Evolutionary conservation across 2,113 vertebrate species (phyloP).

Genomic region (Triplophysa tibetana): DNA sequence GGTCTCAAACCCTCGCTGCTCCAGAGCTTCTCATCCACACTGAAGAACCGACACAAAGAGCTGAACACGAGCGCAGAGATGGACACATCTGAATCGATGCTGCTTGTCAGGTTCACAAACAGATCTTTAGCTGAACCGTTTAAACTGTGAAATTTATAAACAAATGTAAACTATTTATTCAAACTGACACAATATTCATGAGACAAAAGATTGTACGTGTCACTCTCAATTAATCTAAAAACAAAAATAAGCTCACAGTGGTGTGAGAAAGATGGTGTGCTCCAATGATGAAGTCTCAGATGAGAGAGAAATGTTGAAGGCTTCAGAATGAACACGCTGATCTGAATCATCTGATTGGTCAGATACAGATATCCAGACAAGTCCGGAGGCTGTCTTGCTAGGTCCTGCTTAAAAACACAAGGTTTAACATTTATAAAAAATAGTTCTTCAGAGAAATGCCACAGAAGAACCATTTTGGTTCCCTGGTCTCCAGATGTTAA

Average conservation of each 20-base stretch:
- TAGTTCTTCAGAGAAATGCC: too few relatives aligned
- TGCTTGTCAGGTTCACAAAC: slow-evolving; percentile 66
- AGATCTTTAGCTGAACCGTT: slow-evolving; percentile 59
- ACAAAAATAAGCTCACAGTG: slow-evolving; percentile 66
- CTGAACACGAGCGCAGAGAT: slow-evolving; percentile 72
- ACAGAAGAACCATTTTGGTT: too few relatives aligned
- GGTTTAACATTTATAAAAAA: neutral
- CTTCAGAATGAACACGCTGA: slow-evolving; percentile 51
- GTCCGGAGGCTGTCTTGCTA: slow-evolving; percentile 52
- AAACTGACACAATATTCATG: neutral
- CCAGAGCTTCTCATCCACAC: slow-evolving; percentile 66
- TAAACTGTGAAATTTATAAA: slow-evolving; percentile 54
- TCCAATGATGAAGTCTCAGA: slow-evolving; percentile 49
- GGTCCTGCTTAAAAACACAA: slow-evolving; percentile 51
- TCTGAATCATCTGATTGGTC: slow-evolving; percentile 49
- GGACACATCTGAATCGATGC: slow-evolving; percentile 49
- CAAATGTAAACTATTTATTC: neutral
- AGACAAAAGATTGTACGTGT: neutral
- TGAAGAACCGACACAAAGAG: slow-evolving; percentile 77
- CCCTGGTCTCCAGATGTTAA: too few relatives aligned
- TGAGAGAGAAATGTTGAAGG: slow-evolving; percentile 59
- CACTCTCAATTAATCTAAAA: neutral
- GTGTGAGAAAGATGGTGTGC: slow-evolving; percentile 73
- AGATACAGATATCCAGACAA: slow-evolving; percentile 61
- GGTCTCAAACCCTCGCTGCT: slow-evolving; percentile 72